A percentile compares a stretch with the other conserved stretches of the same genome.
These are phyloP conservation scores for Drosophila pseudoananassae DNA, from an alignment of 1,140 invertebrate genomes.

Conservation along the genomic window DNA sequence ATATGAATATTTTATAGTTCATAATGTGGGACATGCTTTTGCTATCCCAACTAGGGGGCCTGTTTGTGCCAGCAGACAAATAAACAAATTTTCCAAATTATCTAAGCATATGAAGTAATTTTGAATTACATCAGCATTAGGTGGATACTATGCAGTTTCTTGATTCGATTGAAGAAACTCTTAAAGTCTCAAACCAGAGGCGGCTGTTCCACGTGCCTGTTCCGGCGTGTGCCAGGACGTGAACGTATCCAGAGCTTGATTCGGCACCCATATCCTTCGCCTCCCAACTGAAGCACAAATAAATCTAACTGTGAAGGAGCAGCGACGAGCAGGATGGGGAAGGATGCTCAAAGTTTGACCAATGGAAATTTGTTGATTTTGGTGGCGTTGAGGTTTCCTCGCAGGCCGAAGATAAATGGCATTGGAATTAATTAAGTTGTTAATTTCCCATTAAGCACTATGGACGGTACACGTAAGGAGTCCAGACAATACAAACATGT, in stretches of 20 bases:
- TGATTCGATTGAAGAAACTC: background rate
- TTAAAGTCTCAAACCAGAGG: background rate
- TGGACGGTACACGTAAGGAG: constrained; percentile 55
- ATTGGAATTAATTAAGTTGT: constrained; percentile 82
- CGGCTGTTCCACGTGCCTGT: background rate
- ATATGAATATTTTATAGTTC: constrained; percentile 79
- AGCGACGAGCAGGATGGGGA: background rate
- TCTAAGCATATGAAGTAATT: background rate
- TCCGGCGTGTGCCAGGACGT: background rate
- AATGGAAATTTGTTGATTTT: constrained; percentile 76
- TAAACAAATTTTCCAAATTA: background rate
- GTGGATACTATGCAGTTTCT: too few species aligned
- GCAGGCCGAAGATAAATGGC: constrained; percentile 75
- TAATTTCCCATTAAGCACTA: constrained; percentile 79
- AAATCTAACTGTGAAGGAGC: constrained; percentile 61
- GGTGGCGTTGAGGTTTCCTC: constrained; percentile 50
- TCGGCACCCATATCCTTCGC: constrained; percentile 3
- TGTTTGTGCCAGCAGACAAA: background rate
- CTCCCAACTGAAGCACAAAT: constrained; percentile 69
- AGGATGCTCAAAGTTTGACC: constrained; percentile 58
- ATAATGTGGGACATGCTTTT: constrained; percentile 35
- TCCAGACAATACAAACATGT: constrained; percentile 44
- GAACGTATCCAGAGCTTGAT: background rate
- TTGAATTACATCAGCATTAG: background rate
- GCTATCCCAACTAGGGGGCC: constrained; percentile 1